Evolutionary conservation across 2,888 invertebrate species (phyloP), one percentile per base, ranked within the genome.

Genomic region (Apotomis capreana): DNA sequence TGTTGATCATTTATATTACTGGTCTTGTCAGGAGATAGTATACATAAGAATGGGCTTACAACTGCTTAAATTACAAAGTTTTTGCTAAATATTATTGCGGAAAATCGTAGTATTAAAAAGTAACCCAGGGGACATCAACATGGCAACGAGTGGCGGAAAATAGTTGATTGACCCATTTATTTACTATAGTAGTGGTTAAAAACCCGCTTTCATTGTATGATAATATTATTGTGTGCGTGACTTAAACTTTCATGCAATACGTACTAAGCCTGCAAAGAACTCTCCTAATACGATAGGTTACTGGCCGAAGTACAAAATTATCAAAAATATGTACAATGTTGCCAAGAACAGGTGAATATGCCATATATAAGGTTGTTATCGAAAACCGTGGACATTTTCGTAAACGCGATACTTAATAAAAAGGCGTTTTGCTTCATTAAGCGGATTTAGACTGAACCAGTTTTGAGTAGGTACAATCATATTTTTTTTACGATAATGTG

Each of bases 391-490:
- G 37, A 63, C 54, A 46, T 68, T 72, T 72, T 72, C 63, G 67
- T 72, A 72, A 72, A 72, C 58, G 68, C 72, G 57, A 68, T 68
- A 63, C 46, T 72, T 72, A 72, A 68, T 72, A 72, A 68, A 26
- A 68, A 68, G 63, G 63, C 59, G 52, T 58, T 62, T 63, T 68
- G 58, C 63, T 63, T 72, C 72, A 72, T 72, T 68, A 72, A 72
- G 71, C 67, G 61, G 62, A 68, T 59, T 72, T 68, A 72, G 72
- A 46, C 51, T 52, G 68, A 54, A 68, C 72, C 63, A 54, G 72
- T 72, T 72, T 72, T 68, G 54, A 54, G 72, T 26, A 26, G 26
- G 26, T 59, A 67, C 61, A 68, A 68, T 68, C 72, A 62, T 72
- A 62, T 52, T 68, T 68, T 26, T 26, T 72, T 72, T 72, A 72